phyloP scores from a whole-genome alignment of 1,140 invertebrate species.

The Leptinotarsa texana region DNA sequence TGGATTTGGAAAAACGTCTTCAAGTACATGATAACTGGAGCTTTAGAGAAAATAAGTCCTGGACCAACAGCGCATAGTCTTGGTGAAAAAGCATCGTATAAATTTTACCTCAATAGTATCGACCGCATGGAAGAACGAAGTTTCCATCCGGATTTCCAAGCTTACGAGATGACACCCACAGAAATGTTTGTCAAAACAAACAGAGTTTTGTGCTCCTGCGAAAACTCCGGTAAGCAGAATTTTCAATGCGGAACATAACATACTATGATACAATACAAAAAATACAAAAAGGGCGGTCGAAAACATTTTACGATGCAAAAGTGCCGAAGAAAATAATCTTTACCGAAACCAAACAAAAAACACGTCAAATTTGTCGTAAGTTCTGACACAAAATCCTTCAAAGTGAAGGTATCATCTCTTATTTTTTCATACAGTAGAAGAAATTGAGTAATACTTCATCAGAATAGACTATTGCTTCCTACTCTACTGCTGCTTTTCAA shows the following conservation, averaged over 20 bases:
- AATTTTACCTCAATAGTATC: slow-evolving; percentile 56
- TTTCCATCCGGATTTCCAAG: slow-evolving; percentile 56
- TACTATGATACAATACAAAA: too few relatives aligned
- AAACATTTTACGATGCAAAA: too few relatives aligned
- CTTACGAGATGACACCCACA: slow-evolving; percentile 55
- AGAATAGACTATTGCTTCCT: too few relatives aligned
- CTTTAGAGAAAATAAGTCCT: slow-evolving; percentile 44
- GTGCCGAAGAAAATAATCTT: too few relatives aligned
- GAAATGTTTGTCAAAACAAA: slow-evolving; percentile 55
- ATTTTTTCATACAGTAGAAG: background rate
- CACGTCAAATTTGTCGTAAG: too few relatives aligned
- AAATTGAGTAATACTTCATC: background rate
- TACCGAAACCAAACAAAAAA: too few relatives aligned
- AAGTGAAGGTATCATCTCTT: too few relatives aligned
- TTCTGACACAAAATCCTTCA: too few relatives aligned
- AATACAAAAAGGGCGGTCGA: too few relatives aligned
- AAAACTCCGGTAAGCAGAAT: slow-evolving; percentile 39
- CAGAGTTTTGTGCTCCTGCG: slow-evolving; percentile 57
- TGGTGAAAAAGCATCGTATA: slow-evolving; percentile 46
- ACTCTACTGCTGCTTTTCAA: too few relatives aligned
- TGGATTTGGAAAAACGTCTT: slow-evolving; percentile 57
- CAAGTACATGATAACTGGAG: slow-evolving; percentile 53
- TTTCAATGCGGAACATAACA: too few relatives aligned
- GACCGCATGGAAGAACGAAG: slow-evolving; percentile 56
- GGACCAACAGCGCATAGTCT: slow-evolving; percentile 49